Percentiles rank a stretch among this genome's conserved stretches.
Conservation (phyloP, 2,888 invertebrate species). For the Trimorus sp. region DNA sequence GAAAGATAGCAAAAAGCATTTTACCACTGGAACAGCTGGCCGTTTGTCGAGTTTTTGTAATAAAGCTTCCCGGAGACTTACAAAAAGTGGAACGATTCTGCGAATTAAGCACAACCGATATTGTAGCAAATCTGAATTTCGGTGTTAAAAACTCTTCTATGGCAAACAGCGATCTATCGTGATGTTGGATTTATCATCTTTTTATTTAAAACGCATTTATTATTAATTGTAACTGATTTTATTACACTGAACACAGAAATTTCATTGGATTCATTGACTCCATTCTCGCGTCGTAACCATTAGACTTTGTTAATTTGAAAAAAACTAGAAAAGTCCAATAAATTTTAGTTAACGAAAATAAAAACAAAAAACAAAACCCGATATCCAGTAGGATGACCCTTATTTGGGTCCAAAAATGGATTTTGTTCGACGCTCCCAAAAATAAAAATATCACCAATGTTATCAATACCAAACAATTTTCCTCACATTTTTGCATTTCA, state of each 20-base stretch:
- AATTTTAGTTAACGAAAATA: too few species aligned
- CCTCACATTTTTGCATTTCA: too few species aligned
- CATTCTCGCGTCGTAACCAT: too few species aligned
- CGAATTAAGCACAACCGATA: slow-evolving; percentile 75
- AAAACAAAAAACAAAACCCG: too few species aligned
- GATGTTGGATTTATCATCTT: slow-evolving; percentile 18
- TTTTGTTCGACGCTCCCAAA: too few species aligned
- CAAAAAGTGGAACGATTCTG: slow-evolving; percentile 73
- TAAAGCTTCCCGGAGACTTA: slow-evolving; percentile 74
- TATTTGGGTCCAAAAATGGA: too few species aligned
- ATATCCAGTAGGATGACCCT: too few species aligned
- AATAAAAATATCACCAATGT: too few species aligned
- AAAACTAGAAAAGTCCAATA: too few species aligned
- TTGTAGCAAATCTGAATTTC: slow-evolving; percentile 74
- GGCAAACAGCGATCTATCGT: slow-evolving; percentile 18
- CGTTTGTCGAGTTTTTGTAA: slow-evolving; percentile 79
- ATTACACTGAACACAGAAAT: not conserved
- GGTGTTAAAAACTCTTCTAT: slow-evolving; percentile 55
- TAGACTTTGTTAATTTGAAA: too few species aligned
- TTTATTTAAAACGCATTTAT: not conserved
- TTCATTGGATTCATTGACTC: not conserved
- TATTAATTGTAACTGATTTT: too few species aligned
- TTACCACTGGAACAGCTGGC: slow-evolving; percentile 78
- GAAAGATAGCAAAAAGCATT: slow-evolving; percentile 69
- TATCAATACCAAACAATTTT: too few species aligned